Conservation (phyloP, 2,797 vertebrate genomes). For the Pagetopsis macropterus region DNA sequence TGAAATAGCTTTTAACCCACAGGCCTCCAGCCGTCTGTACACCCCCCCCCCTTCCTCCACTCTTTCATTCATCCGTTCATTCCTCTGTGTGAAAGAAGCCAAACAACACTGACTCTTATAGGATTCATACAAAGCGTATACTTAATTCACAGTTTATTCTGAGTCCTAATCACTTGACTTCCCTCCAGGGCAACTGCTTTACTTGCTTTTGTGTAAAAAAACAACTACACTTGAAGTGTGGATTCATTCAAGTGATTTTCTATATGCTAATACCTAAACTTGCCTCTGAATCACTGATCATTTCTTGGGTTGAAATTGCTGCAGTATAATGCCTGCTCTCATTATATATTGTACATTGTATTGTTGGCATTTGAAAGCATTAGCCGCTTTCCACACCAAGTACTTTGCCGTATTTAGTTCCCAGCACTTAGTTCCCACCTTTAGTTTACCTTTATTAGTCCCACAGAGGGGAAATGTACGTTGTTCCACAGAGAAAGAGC, state of each 20-base stretch:
- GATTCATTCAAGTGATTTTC: constrained; percentile 21
- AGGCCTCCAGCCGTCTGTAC: constrained; percentile 16
- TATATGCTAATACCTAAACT: constrained; percentile 5
- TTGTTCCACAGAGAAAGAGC: too few species aligned
- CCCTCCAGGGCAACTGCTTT: not conserved
- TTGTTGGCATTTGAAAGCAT: too few species aligned
- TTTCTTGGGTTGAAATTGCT: not conserved
- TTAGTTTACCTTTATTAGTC: too few species aligned
- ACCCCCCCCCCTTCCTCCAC: not conserved
- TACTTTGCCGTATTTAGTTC: too few species aligned
- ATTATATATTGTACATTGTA: too few species aligned
- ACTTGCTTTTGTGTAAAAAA: not conserved
- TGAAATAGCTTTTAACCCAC: constrained; percentile 53
- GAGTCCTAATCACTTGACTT: not conserved
- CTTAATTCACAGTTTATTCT: not conserved
- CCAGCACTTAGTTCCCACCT: too few species aligned
- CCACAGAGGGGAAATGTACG: too few species aligned
- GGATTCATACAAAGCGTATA: not conserved
- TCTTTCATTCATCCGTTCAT: not conserved
- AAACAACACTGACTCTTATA: not conserved
- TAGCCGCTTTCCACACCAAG: too few species aligned
- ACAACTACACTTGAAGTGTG: not conserved
- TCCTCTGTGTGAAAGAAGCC: constrained; percentile 24
- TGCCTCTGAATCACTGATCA: constrained; percentile 7
- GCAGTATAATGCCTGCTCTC: too few species aligned